Conservation (phyloP, 2,888 invertebrate species). For the Apotomis capreana region DNA sequence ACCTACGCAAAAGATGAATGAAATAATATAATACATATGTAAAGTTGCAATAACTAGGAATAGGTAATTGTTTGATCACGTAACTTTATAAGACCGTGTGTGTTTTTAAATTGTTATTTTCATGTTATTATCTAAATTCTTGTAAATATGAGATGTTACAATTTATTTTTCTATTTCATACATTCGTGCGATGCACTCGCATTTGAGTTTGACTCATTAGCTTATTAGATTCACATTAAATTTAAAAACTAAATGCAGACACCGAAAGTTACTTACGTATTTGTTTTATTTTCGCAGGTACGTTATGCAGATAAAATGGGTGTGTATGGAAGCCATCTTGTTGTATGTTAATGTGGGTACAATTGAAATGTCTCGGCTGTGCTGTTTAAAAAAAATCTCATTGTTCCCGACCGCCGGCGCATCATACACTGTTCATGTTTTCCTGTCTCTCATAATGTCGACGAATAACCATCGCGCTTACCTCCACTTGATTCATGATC, state of each 20-base stretch:
- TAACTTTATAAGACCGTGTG: no score
- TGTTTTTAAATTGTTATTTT: no score
- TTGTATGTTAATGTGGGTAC: conserved; percentile 56
- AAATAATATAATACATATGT: no score
- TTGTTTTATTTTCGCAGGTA: conserved; percentile 61
- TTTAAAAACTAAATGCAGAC: neutral
- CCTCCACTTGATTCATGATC: conserved; percentile 55
- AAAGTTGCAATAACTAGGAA: no score
- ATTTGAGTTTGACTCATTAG: no score
- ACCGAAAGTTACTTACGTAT: conserved; percentile 22
- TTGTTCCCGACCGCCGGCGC: conserved; percentile 59
- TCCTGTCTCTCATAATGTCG: conserved; percentile 62
- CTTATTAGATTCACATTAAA: no score
- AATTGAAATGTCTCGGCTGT: conserved; percentile 60
- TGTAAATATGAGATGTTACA: no score
- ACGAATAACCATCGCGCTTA: conserved; percentile 61
- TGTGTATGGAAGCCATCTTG: conserved; percentile 49
- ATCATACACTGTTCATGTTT: conserved; percentile 64
- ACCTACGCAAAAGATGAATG: no score
- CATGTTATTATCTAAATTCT: no score
- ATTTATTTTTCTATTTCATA: no score
- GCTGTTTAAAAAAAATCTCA: conserved; percentile 66
- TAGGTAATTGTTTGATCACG: no score
- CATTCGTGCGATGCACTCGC: no score
- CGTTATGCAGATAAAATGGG: conserved; percentile 50